These are phyloP conservation scores for Ophion ventricosus DNA, from an alignment of 2,888 invertebrate species.

Conservation along the genomic window DNA sequence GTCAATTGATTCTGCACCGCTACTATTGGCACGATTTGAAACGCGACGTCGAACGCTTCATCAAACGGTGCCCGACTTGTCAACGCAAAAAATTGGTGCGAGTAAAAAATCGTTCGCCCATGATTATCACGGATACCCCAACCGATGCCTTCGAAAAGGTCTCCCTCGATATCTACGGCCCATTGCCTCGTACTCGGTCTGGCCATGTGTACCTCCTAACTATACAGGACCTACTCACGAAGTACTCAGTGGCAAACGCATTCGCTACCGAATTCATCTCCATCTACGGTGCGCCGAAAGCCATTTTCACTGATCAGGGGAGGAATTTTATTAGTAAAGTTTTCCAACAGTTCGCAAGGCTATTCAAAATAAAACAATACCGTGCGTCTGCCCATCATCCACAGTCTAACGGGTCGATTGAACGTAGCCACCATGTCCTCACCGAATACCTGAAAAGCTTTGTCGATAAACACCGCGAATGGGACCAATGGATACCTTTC, in stretches of 20 bases:
- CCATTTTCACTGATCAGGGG: slow-evolving; percentile 13
- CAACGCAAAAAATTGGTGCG: slow-evolving; percentile 57
- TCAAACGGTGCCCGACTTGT: slow-evolving; percentile 60
- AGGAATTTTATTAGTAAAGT: slow-evolving; percentile 4
- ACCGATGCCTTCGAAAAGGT: neutral
- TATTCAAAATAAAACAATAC: slow-evolving; percentile 20
- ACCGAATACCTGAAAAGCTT: slow-evolving; percentile 22
- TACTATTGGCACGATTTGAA: slow-evolving; percentile 62
- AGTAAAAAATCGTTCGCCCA: slow-evolving; percentile 28
- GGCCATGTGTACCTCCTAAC: slow-evolving; percentile 8
- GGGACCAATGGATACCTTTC: slow-evolving; percentile 9
- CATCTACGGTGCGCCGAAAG: slow-evolving; percentile 11
- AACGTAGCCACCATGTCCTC: slow-evolving; percentile 19
- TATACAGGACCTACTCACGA: slow-evolving; percentile 1
- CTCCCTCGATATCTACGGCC: slow-evolving; percentile 17
- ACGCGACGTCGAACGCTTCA: slow-evolving; percentile 49
- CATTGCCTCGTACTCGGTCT: neutral
- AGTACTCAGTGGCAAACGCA: slow-evolving; percentile 12
- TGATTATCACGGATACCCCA: slow-evolving; percentile 21
- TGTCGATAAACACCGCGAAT: neutral
- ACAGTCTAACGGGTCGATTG: neutral
- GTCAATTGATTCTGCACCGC: neutral
- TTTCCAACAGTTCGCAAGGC: neutral
- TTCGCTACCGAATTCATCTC: slow-evolving; percentile 13
- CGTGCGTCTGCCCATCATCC: slow-evolving; percentile 10